Base-by-base conservation (phyloP, 2,797 vertebrate species). In the Acanthurus tractus region DNA sequence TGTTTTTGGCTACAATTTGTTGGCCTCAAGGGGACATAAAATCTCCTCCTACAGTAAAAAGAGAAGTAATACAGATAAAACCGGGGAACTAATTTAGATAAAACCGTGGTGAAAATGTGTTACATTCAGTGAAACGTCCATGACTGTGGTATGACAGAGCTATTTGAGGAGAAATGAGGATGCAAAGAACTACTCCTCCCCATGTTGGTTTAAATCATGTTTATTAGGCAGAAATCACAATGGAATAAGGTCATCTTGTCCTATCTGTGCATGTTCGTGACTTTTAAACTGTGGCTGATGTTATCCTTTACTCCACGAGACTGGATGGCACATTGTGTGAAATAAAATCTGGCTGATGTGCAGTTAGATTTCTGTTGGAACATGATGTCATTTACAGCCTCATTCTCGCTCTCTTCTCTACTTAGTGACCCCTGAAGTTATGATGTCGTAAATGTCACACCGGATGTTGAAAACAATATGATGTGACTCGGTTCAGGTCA, bases 1-100 rank as follows among this genome's bases (percentile, higher is more conserved):
- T 78, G 56, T 50, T 86, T 73, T 62, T 49, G 63, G 63, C 46
- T 54, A 48, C 29, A 50, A 44, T 70, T 46, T 59, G 8, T 72
- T 42, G n/a, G 23, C 42, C 54, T 34, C 8, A 62, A 59, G 18
- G 62, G 50, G 20, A 69, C n/a, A 68, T 49, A n/a, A 76, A 65
- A 55, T 29, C 34, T 67, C 34, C 22, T 17, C 18, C 71, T 55
- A 5, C 5, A 8, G 29, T 48, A 11, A 64, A 70, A 42, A 1
- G 8, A 73, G 22, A 45, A 36, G n/a, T 20, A 2, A 20, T 40
- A 46, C 0, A 2, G 8, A 22, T 52, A 8, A 70, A 70, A 58
- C 0, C 1, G 8, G 6, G 70, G 22, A 45, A 36, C 15, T 20
- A 2, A 20, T 40, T 50, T 0, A 2, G 8, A 22, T 52, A 8